Evolutionary conservation across 2,888 invertebrate species (phyloP), one percentile per base, ranked within the genome.

Genomic region (Allygus modestus): DNA sequence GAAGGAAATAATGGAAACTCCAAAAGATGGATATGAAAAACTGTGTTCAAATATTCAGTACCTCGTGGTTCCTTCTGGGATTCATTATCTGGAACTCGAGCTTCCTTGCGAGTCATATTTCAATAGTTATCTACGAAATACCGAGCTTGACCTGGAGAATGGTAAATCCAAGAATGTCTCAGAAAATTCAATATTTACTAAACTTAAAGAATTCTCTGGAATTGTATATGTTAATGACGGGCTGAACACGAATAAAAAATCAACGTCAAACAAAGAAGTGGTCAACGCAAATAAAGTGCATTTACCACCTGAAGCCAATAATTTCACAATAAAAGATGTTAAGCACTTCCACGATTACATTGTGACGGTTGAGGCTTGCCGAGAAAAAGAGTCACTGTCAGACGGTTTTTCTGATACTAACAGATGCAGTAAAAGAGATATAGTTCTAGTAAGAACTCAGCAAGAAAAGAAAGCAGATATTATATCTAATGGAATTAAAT

Each of bases 321-420:
- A 77, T 12, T 87, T 86, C 0, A 81, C 93, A 1, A 87, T 83
- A 5, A 33, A 87, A 0, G 89, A 91, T n/a, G 89, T 95, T 65
- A 90, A 90, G 26, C 93, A 93, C 85, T 95, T 91, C 87, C 92
- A 92, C 0, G 88, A 91, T 61, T 95, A 95, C 87, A 90, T 92
- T 0, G 91, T 95, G 75, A 92, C 92, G 77, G 89, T 95, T 31
- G 91, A 91, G 12, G 94, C 94, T 0, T 95, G 95, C 87, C 92
- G 93, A 87, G 43, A 89, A 87, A 79, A 86, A 85, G 69, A 88
- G 51, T 26, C 89, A 88, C 89, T 89, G 87, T 91, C 90, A 87
- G 85, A 82, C 33, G 37, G 83, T 28, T 11, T 46, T 7, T 20
- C 84, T 41, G 41, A 75, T 28, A 26, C n/a, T 1, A 17, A 26